These are phyloP conservation scores for Thera obeliscata DNA, from an alignment of 2,888 invertebrate species.

Conservation along the genomic window DNA sequence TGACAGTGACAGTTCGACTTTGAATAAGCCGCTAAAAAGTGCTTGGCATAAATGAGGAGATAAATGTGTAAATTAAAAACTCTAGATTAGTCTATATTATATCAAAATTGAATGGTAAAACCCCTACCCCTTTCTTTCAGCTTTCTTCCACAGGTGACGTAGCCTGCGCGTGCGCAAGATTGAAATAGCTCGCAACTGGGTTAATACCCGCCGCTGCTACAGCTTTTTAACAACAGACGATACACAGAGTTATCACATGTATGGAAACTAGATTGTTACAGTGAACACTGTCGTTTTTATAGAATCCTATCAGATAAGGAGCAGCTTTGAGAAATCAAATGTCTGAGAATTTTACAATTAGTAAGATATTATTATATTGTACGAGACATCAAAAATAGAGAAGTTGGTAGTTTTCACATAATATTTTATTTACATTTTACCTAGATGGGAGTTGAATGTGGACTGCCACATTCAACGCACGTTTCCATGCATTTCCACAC, in stretches of 20 bases:
- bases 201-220: conserved; percentile 61
- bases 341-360: no score
- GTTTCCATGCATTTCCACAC: no score
- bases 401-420: no score
- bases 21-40: no score
- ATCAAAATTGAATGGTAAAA: not conserved
- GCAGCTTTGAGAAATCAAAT: not conserved
- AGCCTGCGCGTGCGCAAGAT: conserved; percentile 45
- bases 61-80: not conserved
- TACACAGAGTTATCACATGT: conserved; percentile 32
- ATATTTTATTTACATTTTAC: no score
- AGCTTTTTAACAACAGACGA: conserved; percentile 54
- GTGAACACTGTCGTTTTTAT: no score
- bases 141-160: conserved; percentile 19
- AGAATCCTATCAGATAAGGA: not conserved
- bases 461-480: no score
- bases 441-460: no score
- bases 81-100: not conserved
- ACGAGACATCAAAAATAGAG: no score
- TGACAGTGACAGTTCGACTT: no score
- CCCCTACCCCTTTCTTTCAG: conserved; percentile 26
- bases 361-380: no score
- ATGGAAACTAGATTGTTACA: conserved; percentile 1
- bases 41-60: no score
- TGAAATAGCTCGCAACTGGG: conserved; percentile 67